Conservation (phyloP, 2,888 invertebrate species). For the Netelia virgata region DNA sequence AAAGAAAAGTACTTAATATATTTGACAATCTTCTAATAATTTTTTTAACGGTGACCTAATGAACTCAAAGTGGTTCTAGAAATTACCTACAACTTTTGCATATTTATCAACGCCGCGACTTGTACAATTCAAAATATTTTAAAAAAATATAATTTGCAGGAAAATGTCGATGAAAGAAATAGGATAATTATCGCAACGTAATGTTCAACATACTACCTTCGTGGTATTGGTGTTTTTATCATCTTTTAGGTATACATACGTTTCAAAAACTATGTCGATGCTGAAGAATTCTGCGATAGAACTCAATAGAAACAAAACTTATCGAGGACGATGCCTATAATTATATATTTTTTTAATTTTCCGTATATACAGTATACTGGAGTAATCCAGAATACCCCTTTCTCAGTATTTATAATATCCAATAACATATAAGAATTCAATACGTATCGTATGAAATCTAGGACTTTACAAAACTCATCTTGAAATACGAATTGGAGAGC, state of each 20-base stretch:
- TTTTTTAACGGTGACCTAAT: constrained; percentile 22
- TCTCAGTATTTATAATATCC: background rate
- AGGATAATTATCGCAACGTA: background rate
- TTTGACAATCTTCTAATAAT: constrained; percentile 1
- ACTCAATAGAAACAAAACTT: constrained; percentile 22
- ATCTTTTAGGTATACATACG: background rate
- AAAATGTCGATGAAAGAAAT: background rate
- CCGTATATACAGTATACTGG: constrained; percentile 32
- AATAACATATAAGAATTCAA: constrained; percentile 34
- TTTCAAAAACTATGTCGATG: background rate
- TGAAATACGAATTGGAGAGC: constrained; percentile 12
- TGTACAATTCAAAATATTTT: background rate
- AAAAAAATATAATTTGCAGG: background rate
- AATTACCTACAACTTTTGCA: background rate
- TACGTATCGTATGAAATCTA: constrained; percentile 62
- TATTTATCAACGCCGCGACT: background rate
- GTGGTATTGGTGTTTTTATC: background rate
- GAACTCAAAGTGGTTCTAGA: constrained; percentile 6
- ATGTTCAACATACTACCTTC: background rate
- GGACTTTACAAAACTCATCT: constrained; percentile 50
- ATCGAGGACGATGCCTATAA: background rate
- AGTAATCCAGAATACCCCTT: constrained; percentile 6
- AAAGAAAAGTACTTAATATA: constrained; percentile 16
- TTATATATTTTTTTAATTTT: constrained; percentile 19
- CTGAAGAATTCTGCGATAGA: background rate